These are phyloP conservation scores for Cactoblastis cactorum DNA, from an alignment of 2,888 invertebrate genomes.

Conservation along the genomic window DNA sequence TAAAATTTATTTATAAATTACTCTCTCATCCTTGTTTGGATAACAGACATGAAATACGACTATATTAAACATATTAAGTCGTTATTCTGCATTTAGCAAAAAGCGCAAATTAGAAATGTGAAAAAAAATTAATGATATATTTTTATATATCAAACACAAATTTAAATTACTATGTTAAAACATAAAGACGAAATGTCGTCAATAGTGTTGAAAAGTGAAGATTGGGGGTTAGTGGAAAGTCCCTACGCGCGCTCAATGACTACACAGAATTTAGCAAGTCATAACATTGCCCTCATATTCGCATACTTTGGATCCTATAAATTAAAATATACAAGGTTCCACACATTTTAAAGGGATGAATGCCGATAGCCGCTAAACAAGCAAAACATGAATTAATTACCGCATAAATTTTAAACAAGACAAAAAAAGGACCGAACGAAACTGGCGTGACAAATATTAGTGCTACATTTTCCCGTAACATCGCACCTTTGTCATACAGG, in stretches of 20 bases:
- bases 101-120: neutral
- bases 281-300: too few species aligned
- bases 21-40: neutral
- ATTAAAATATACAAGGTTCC: neutral
- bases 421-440: neutral
- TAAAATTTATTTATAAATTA: neutral
- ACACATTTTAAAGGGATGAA: neutral
- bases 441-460: neutral
- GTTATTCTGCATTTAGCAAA: neutral
- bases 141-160: too few species aligned
- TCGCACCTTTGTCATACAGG: neutral
- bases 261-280: too few species aligned
- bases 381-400: neutral
- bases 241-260: too few species aligned
- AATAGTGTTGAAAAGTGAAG: too few species aligned
- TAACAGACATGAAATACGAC: neutral
- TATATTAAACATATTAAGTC: neutral
- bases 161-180: too few species aligned
- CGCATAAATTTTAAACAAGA: constrained; percentile 1
- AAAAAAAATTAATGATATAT: too few species aligned
- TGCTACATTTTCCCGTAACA: neutral
- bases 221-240: too few species aligned
- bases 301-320: neutral
- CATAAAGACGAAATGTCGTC: too few species aligned
- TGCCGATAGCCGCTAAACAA: neutral